phyloP scores from a whole-genome alignment of 2,797 vertebrate genomes.

The Bucorvus abyssinicus region DNA sequence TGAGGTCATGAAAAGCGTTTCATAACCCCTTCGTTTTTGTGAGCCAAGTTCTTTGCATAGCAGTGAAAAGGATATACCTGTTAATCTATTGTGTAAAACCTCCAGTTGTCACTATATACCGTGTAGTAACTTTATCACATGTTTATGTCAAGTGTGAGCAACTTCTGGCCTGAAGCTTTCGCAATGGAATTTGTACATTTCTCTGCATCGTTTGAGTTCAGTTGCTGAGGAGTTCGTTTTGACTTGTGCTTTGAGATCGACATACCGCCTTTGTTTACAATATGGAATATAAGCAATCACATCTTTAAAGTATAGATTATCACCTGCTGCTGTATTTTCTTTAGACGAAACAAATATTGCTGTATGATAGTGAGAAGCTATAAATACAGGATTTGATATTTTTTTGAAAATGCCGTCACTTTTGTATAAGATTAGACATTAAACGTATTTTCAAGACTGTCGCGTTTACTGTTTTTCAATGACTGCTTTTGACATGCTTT shows the following conservation, averaged over 20 bases:
- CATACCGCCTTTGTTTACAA: constrained; percentile 75
- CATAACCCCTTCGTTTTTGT: constrained; percentile 62
- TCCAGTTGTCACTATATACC: constrained; percentile 65
- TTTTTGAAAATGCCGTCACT: constrained; percentile 79
- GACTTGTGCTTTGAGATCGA: constrained; percentile 74
- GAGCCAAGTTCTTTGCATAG: constrained; percentile 61
- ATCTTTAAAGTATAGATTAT: constrained; percentile 70
- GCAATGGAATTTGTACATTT: constrained; percentile 70
- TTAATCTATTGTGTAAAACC: constrained; percentile 60
- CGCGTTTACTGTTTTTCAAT: constrained; percentile 36
- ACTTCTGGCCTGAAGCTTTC: constrained; percentile 70
- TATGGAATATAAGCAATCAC: constrained; percentile 74
- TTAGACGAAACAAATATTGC: constrained; percentile 78
- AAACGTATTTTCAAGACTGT: constrained; percentile 75
- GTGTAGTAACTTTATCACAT: constrained; percentile 73
- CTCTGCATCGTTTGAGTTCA: constrained; percentile 75
- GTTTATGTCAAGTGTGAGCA: constrained; percentile 71
- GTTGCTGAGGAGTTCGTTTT: constrained; percentile 70
- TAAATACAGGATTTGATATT: constrained; percentile 81
- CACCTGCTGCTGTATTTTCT: constrained; percentile 80
- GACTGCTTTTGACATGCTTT: constrained; percentile 50
- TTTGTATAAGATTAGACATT: constrained; percentile 79
- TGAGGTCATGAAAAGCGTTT: constrained; percentile 59
- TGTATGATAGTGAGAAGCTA: constrained; percentile 77
- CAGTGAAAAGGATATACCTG: constrained; percentile 60